Evolutionary conservation across 2,888 invertebrate species (phyloP), one percentile per base, ranked within the genome.

Genomic region (Drosophila niveifrons): DNA sequence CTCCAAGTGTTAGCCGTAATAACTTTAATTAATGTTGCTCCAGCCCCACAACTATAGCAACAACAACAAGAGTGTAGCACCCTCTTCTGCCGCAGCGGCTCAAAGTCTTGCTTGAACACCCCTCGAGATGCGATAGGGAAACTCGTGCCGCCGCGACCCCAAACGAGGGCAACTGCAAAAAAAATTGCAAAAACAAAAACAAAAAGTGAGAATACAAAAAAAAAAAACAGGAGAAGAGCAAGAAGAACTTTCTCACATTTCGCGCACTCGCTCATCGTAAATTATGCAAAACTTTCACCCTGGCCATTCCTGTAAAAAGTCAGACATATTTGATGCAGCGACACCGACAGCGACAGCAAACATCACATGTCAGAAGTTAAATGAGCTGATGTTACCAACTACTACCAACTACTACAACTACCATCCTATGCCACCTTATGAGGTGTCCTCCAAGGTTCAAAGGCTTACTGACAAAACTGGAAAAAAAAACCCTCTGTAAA

Each of bases 271-370:
- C 46, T 74, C 66, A 68, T 43, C 66, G 70, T 80, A 76, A 80
- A 76, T 80, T 80, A 82, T 80, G 83, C 80, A 80, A 82, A 81
- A 80, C 77, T 80, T 80, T 76, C 80, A 78, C 79, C 78, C 75
- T 66, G 69, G 57, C 78, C 69, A 69, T 66, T 7, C 61, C 62
- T 59, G 55, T 78, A 78, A 78, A 74, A 66, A 62, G 74, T 66
- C 78, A 70, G 64, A 64, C 64, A 68, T 64, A 68, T 64, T 64
- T 65, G 64, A 67, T 56, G 66, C 64, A 67, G 63, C 66, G 18
- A 10, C 9, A 1, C 7, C 57, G 15, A 17, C 15, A n/a, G 3
- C 58, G 10, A n/a, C 13, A 23, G 39, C 29, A 1, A 13, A 46
- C 81, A 71, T 75, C 76, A 69, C 69, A 79, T 82, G 79, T 75